Percentiles rank a stretch among this genome's conserved stretches.
These are phyloP conservation scores for Bombus waltoni DNA, from an alignment of 1,140 invertebrate species.

Conservation along the genomic window DNA sequence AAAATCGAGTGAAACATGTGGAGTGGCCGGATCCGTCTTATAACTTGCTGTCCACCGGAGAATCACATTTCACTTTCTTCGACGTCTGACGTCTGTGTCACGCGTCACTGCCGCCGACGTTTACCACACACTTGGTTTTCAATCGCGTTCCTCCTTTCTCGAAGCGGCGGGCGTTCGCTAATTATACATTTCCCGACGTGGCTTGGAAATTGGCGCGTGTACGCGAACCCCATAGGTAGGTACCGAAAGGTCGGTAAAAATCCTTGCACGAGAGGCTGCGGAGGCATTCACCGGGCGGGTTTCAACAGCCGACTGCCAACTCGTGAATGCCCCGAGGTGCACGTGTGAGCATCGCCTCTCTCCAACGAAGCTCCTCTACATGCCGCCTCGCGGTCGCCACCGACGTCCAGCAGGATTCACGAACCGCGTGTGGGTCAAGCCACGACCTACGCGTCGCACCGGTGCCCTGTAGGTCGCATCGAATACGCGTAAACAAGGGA, in stretches of 20 bases:
- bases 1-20: not conserved
- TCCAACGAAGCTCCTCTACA: slow-evolving; percentile 49
- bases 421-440: slow-evolving; percentile 73
- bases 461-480: slow-evolving; percentile 23
- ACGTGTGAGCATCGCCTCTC: slow-evolving; percentile 67
- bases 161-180: not conserved
- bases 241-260: slow-evolving; percentile 56
- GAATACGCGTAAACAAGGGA: slow-evolving; percentile 21
- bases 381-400: slow-evolving; percentile 52
- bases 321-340: slow-evolving; percentile 68
- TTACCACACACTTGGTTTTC: not conserved
- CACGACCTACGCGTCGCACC: slow-evolving; percentile 73
- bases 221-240: slow-evolving; percentile 24
- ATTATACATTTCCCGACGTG: not conserved
- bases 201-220: slow-evolving; percentile 32
- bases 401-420: slow-evolving; percentile 11
- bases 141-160: not conserved
- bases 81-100: not conserved
- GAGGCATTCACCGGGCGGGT: slow-evolving; percentile 70
- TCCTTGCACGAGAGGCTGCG: slow-evolving; percentile 51
- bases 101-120: slow-evolving; percentile 40
- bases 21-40: not conserved
- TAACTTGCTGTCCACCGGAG: not conserved
- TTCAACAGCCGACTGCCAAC: slow-evolving; percentile 70
- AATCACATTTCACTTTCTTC: slow-evolving; percentile 41